Evolutionary conservation across 2,113 vertebrate species (phyloP).

Genomic region (Paramisgurnus dabryanus): DNA sequence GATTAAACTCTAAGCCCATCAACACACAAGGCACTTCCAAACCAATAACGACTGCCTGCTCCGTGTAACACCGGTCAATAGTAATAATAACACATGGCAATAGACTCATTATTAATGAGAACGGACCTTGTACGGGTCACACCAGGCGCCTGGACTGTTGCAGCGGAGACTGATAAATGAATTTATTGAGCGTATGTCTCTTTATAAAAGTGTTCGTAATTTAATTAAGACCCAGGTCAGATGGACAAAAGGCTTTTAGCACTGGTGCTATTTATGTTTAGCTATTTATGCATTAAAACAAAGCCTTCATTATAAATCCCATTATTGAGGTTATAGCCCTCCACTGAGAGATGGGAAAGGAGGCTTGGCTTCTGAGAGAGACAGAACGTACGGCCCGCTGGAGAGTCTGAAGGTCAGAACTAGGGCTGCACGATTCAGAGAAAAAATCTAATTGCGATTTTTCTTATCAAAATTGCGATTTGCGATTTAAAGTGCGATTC

Average conservation of each 20-base stretch:
- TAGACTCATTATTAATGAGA: conserved; percentile 47
- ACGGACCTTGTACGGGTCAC: conserved; percentile 20
- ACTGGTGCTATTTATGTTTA: neutral
- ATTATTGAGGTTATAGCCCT: conserved; percentile 28
- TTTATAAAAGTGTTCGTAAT: conserved; percentile 30
- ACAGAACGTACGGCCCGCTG: neutral
- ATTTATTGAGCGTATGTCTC: conserved; percentile 3
- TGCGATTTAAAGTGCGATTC: too few relatives aligned
- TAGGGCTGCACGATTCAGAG: too few relatives aligned
- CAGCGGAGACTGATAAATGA: conserved; percentile 24
- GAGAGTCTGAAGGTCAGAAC: conserved; percentile 23
- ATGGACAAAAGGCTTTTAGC: neutral
- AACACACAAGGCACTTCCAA: conserved; percentile 40
- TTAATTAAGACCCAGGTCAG: conserved; percentile 7
- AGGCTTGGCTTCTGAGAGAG: conserved; percentile 17
- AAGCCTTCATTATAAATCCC: conserved; percentile 20
- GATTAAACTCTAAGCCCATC: conserved; percentile 44
- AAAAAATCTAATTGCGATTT: too few relatives aligned
- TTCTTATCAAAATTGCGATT: too few relatives aligned
- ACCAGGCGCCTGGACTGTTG: neutral
- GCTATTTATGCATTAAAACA: conserved; percentile 14
- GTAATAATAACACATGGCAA: conserved; percentile 29
- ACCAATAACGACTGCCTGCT: conserved; percentile 47
- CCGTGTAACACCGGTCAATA: conserved; percentile 39
- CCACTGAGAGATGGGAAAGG: conserved; percentile 23